These are phyloP conservation scores for Gonatopus flavifemur DNA, from an alignment of 1,140 invertebrate genomes.

Conservation along the genomic window DNA sequence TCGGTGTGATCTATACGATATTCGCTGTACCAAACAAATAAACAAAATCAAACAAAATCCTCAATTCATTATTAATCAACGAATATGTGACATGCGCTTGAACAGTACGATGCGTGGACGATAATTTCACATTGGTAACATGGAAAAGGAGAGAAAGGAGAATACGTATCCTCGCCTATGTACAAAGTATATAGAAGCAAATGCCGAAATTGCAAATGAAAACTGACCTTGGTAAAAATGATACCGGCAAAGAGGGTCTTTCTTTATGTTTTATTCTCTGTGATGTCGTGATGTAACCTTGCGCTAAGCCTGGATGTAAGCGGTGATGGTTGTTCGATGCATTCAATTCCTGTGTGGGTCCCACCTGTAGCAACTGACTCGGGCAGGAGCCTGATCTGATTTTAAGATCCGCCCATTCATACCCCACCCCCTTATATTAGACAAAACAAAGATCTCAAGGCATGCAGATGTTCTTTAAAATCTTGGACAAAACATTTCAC, in stretches of 20 bases:
- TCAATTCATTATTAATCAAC: too few species aligned
- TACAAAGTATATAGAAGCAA: neutral
- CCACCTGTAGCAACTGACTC: constrained; percentile 75
- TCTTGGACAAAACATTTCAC: too few species aligned
- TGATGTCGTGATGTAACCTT: constrained; percentile 51
- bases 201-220: constrained; percentile 16
- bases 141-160: too few species aligned
- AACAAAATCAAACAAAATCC: too few species aligned
- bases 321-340: constrained; percentile 49
- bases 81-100: too few species aligned
- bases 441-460: constrained; percentile 39
- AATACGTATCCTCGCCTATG: too few species aligned
- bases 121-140: too few species aligned
- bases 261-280: constrained; percentile 62
- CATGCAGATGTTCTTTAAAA: constrained; percentile 27
- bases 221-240: constrained; percentile 57
- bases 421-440: constrained; percentile 39
- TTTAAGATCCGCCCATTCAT: constrained; percentile 29
- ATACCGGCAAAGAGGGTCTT: constrained; percentile 56
- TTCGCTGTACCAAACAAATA: too few species aligned
- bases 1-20: too few species aligned
- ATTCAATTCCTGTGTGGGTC: constrained; percentile 49
- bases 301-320: constrained; percentile 47
- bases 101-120: too few species aligned
- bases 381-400: constrained; percentile 87